A percentile compares a stretch with the other conserved stretches of the same genome.
phyloP scores from a whole-genome alignment of 1,140 invertebrate genomes.

The Holotrichia oblita region DNA sequence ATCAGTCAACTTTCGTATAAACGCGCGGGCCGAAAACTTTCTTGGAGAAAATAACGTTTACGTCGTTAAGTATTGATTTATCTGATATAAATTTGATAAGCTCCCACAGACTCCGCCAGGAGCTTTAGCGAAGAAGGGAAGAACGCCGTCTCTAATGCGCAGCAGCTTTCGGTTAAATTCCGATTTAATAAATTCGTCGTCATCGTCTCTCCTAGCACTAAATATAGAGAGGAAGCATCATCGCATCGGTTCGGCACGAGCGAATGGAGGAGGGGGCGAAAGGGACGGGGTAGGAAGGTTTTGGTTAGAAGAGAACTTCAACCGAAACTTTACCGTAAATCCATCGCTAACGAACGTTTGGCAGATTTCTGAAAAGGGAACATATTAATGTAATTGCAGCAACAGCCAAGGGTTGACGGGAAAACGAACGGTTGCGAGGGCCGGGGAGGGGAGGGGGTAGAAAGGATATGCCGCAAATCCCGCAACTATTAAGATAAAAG shows the following conservation, averaged over 20 bases:
- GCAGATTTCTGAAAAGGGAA: conserved; percentile 1
- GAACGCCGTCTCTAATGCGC: neutral
- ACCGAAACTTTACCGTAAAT: neutral
- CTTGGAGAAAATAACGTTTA: neutral
- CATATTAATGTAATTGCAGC: conserved; percentile 3
- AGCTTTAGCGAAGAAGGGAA: neutral
- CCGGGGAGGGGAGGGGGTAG: neutral
- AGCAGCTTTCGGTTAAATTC: neutral
- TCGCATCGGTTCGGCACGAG: too few relatives aligned
- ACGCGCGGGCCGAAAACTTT: neutral
- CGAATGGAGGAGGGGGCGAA: too few relatives aligned
- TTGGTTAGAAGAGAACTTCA: too few relatives aligned
- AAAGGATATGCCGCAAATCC: neutral
- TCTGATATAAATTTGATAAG: conserved; percentile 8
- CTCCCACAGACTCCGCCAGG: neutral
- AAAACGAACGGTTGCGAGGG: neutral
- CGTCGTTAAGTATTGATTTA: neutral
- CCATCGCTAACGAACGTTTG: conserved; percentile 11
- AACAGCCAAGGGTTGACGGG: too few relatives aligned
- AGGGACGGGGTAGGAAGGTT: too few relatives aligned
- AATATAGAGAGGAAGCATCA: too few relatives aligned
- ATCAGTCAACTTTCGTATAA: too few relatives aligned
- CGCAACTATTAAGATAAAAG: conserved; percentile 16
- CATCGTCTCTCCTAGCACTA: too few relatives aligned
- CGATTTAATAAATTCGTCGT: neutral